Evolutionary conservation across 2,113 vertebrate genomes (phyloP), one percentile per base, ranked within the genome.

Genomic region (Edolisoma coerulescens): DNA sequence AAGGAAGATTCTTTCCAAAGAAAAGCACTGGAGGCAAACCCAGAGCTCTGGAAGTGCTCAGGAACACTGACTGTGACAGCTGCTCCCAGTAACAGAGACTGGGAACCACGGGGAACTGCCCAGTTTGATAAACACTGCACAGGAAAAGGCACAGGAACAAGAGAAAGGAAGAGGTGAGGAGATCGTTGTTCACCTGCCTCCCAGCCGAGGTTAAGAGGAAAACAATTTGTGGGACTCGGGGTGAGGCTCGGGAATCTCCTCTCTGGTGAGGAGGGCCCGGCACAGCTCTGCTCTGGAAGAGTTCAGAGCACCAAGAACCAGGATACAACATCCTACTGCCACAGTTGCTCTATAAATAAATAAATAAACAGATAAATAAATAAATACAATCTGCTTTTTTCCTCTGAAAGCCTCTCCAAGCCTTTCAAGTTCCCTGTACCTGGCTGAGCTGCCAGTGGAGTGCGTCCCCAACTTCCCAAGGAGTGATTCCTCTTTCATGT

Each of bases 401-500:
- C 2, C 37, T 35, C 61, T 16, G 20, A 33, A 70, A 84, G 18
- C 18, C 14, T 61, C 16, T 2, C 67, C 21, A 42, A 50, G 45
- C 35, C 61, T 39, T 21, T 56, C 59, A 7, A 1, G 47, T 10
- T 20, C 4, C 17, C 11, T 41, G 87, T 45, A 17, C 68, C 44
- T 69, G 45, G 52, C 63, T 64, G 67, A 54, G 42, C 39, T 93
- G 81, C 45, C 60, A 6, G 8, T 9, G 45, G 45, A 81, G 52
- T 9, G 4, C n/a, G 26, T 42, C 91, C 69, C 91, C 75, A 57
- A 44, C 78, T 67, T 91, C 57, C 87, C 89, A 78, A 41, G 44
- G 77, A 79, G 85, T 56, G 85, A 96, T 87, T 93, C 73, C 74
- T 80, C 76, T 85, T 90, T 56, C 78, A 44, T n/a, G 69, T 83